Evolutionary conservation across 2,113 vertebrate species (phyloP).

Genomic region (Madoqua kirkii): DNA sequence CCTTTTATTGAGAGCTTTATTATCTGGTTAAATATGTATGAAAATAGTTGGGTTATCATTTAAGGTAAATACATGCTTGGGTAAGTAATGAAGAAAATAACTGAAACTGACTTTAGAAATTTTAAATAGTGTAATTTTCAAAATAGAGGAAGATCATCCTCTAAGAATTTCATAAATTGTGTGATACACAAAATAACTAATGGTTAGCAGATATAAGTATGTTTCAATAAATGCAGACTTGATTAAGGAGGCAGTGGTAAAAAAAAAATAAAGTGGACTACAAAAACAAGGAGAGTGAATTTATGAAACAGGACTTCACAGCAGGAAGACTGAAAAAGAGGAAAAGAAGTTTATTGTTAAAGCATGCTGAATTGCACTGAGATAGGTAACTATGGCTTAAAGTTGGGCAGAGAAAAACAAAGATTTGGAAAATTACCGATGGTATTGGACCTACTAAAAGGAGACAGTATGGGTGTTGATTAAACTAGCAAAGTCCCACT

Average conservation of each 20-base stretch:
- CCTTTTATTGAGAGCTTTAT: background rate
- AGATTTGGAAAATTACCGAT: background rate
- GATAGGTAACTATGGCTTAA: background rate
- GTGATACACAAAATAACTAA: background rate
- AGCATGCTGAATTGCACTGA: background rate
- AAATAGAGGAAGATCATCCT: background rate
- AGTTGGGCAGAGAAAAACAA: background rate
- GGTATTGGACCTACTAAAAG: background rate
- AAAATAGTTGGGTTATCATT: constrained; percentile 8
- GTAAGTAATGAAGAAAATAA: background rate
- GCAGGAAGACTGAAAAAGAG: background rate
- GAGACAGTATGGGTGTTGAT: background rate
- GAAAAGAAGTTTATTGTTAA: background rate
- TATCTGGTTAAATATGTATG: background rate
- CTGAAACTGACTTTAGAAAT: background rate
- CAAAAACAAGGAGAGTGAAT: background rate
- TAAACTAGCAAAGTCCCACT: background rate
- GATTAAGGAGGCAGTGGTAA: background rate
- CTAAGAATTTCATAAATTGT: background rate
- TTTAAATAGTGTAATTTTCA: background rate
- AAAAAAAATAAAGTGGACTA: background rate
- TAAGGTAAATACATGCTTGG: background rate
- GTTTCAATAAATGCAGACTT: background rate
- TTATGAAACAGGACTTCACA: background rate
- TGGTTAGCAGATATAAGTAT: background rate